phyloP scores from a whole-genome alignment of 2,888 invertebrate genomes.

The Sminthurinus aureus region DNA sequence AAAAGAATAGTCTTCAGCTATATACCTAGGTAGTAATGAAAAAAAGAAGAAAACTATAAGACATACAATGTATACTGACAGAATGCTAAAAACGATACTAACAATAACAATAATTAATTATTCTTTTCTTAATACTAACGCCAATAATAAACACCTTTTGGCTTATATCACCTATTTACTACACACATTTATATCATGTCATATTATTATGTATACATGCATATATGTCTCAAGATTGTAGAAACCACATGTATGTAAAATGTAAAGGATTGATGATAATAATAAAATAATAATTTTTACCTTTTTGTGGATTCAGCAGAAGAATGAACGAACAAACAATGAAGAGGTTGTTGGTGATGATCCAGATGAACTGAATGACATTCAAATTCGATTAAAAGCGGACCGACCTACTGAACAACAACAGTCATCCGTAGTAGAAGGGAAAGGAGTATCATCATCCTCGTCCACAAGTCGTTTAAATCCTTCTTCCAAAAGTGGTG shows the following conservation, averaged over 20 bases:
- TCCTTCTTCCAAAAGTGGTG: conserved; percentile 41
- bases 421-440: conserved; percentile 19
- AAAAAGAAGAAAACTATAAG: too few species aligned
- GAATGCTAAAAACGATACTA: too few species aligned
- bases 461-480: conserved; percentile 48
- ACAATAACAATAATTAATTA: too few species aligned
- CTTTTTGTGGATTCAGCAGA: conserved; percentile 43
- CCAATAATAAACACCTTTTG: too few species aligned
- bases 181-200: too few species aligned
- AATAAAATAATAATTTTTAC: background rate
- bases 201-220: background rate
- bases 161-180: too few species aligned
- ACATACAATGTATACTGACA: too few species aligned
- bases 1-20: too few species aligned
- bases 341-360: conserved; percentile 61
- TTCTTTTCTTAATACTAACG: too few species aligned
- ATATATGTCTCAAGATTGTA: background rate
- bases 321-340: conserved; percentile 57
- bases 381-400: conserved; percentile 63
- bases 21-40: too few species aligned
- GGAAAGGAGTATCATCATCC: conserved; percentile 45
- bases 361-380: conserved; percentile 65
- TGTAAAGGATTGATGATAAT: background rate
- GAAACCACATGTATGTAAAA: background rate
- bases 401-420: conserved; percentile 47